phyloP scores from a whole-genome alignment of 2,888 invertebrate species.

The Diaperis boleti region DNA sequence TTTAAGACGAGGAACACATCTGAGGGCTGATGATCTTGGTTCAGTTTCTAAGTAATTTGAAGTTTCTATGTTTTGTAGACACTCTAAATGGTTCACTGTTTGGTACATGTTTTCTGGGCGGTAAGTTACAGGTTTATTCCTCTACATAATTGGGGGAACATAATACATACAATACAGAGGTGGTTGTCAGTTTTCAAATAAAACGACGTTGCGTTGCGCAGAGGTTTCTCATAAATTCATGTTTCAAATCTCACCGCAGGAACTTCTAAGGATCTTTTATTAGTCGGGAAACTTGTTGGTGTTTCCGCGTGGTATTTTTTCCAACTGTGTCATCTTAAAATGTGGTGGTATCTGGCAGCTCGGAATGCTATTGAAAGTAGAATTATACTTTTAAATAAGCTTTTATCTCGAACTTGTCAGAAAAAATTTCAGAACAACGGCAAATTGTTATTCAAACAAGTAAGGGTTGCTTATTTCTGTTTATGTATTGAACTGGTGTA shows the following conservation, averaged over 20 bases:
- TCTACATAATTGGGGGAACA: too few relatives aligned
- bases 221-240: slow-evolving; percentile 16
- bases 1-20: too few relatives aligned
- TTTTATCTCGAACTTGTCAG: not conserved
- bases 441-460: slow-evolving; percentile 24
- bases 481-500: slow-evolving; percentile 19
- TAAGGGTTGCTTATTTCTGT: slow-evolving; percentile 17
- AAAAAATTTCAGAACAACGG: slow-evolving; percentile 15
- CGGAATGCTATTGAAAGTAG: not conserved
- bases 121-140: too few relatives aligned
- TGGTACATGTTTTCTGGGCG: too few relatives aligned
- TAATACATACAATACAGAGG: too few relatives aligned
- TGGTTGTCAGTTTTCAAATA: not conserved
- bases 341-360: not conserved
- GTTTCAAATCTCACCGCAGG: not conserved
- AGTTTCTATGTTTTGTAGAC: slow-evolving; percentile 3
- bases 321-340: slow-evolving; percentile 10
- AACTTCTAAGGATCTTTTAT: slow-evolving; percentile 6
- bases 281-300: slow-evolving; percentile 6
- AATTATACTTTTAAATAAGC: slow-evolving; percentile 28
- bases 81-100: not conserved
- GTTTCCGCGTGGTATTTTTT: slow-evolving; percentile 1
- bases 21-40: too few relatives aligned
- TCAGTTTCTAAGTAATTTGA: slow-evolving; percentile 2
- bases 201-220: not conserved